A percentile compares a stretch with the other conserved stretches of the same genome.
Evolutionary conservation across 1,140 invertebrate genomes (phyloP).

Genomic region (Oncopodura yosiiana): DNA sequence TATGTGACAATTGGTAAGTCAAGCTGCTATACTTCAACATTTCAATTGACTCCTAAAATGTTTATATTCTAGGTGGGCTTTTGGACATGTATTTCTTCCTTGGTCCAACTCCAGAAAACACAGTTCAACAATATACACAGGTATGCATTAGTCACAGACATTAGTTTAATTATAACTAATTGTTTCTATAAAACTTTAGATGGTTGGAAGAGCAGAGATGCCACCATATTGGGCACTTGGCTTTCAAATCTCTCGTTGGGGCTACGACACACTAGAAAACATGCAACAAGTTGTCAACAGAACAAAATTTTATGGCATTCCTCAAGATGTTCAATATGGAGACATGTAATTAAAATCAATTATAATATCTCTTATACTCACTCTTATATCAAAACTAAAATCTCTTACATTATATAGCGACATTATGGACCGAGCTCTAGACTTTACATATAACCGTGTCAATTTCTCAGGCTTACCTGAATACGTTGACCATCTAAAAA

Average conservation of each 20-base stretch:
- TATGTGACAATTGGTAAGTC: too few relatives aligned
- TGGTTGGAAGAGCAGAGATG: constrained; percentile 43
- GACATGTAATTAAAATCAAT: too few relatives aligned
- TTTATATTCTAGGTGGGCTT: constrained; percentile 38
- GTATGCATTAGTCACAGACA: too few relatives aligned
- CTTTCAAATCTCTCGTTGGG: constrained; percentile 38
- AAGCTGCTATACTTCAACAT: too few relatives aligned
- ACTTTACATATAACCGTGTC: constrained; percentile 67
- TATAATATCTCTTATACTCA: too few relatives aligned
- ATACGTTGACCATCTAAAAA: constrained; percentile 57
- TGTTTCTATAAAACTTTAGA: too few relatives aligned
- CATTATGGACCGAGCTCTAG: constrained; percentile 64
- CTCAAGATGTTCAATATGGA: constrained; percentile 45
- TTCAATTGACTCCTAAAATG: constrained; percentile 29
- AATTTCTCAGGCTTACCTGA: constrained; percentile 57
- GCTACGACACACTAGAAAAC: constrained; percentile 40
- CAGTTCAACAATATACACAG: constrained; percentile 45
- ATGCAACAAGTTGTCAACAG: constrained; percentile 39
- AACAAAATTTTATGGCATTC: constrained; percentile 39
- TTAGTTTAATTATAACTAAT: too few relatives aligned
- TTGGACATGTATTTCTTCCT: constrained; percentile 45
- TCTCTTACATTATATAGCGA: too few relatives aligned
- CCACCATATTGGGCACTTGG: constrained; percentile 44
- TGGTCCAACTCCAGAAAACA: constrained; percentile 43
- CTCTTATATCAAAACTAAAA: too few relatives aligned